Conservation (phyloP, 1,140 invertebrate genomes). For the Platyura marginata region DNA sequence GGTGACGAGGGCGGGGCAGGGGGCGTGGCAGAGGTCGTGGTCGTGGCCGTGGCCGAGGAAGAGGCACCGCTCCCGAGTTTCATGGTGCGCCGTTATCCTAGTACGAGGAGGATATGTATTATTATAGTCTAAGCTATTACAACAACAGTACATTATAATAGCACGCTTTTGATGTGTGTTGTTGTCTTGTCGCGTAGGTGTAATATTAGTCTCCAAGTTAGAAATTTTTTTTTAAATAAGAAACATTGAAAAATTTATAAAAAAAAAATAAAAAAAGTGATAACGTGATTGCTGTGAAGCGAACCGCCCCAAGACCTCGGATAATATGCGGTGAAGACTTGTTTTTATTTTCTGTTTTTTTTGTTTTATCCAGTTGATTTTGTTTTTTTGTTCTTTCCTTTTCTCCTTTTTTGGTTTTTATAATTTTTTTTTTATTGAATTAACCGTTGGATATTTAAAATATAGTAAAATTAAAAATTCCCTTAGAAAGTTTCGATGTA, state of each 20-base stretch:
- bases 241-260: neutral
- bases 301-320: conserved; percentile 4
- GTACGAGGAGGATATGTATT: neutral
- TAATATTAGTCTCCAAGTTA: neutral
- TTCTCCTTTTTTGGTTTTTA: no score
- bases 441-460: no score
- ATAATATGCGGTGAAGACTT: conserved; percentile 15
- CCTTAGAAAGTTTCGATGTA: no score
- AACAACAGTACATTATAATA: neutral
- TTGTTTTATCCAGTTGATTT: no score
- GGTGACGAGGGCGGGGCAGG: conserved; percentile 52
- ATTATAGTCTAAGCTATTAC: neutral
- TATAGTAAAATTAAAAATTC: no score
- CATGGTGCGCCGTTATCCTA: conserved; percentile 2
- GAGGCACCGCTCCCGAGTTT: conserved; percentile 6
- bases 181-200: neutral
- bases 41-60: conserved; percentile 33
- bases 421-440: no score
- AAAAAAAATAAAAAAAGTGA: neutral
- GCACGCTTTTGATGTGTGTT: neutral
- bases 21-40: conserved; percentile 45
- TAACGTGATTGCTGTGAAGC: conserved; percentile 5
- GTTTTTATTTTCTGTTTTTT: no score
- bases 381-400: no score
- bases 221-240: neutral